Evolutionary conservation across 1,140 invertebrate genomes (phyloP), one percentile per base, ranked within the genome.

Genomic region (Hycleus cichorii): DNA sequence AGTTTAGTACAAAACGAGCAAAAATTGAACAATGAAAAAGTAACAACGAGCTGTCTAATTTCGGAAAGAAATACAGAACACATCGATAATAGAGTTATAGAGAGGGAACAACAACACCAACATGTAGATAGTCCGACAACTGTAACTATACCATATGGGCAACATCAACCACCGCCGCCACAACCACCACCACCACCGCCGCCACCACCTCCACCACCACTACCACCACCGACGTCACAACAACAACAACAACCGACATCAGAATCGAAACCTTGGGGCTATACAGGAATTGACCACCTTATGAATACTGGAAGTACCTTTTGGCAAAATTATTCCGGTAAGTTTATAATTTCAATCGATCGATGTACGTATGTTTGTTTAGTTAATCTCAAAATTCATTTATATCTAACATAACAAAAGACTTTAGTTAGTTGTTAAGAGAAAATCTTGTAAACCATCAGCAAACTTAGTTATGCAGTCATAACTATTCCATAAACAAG

Each of bases 251-350:
- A 59, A 52, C 66, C 77, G 65, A 76, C 75, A 77, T 75, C 76
- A 73, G 74, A 83, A 58, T 77, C 81, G 73, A 82, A 81, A 61
- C 80, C 80, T 27, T 88, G 87, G 86, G 87, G 87, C 74, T 80
- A 80, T 39, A 81, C 83, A n/a, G 86, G 86, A 49, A 80, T 88
- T 39, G 82, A 86, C 69, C 18, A 18, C 18, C 81, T 88, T 66
- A 86, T 88, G 76, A 84, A 81, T 64, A 85, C 83, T 53, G 85
- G 87, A 2, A 87, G 88, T 18, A 85, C 86, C 38, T 91, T 91
- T 74, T 91, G 89, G 89, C 88, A 90, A 74, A 91, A 90, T 73
- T 90, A 91, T 75, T 90, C 89, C 72, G 89, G 89, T 91, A 69
- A 80, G 80, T 64, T 55, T 44, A 18, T 18, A 18, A 18, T 18